Base-by-base conservation (phyloP, 2,797 vertebrate species). In the Xenops minutus region DNA sequence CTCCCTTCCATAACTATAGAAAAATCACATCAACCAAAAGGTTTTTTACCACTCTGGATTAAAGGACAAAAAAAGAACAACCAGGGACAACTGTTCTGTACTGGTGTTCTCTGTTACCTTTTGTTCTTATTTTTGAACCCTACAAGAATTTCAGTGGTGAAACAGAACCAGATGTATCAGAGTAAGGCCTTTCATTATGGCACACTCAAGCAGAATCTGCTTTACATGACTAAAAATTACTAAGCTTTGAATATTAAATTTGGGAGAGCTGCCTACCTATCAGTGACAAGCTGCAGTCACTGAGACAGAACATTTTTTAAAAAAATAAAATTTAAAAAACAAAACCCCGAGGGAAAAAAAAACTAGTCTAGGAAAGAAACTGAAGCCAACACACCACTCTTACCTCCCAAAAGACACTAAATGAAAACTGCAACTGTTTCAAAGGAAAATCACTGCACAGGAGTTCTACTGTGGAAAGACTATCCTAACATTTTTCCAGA, bases 141-240 rank as follows among this genome's bases (percentile, higher is more conserved):
- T 52, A 52, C 23, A 81, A 82, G 58, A 92, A 92, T 69, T 83
- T 78, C 79, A 88, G 41, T 32, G 59, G 29, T 26, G 71, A 79
- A 95, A 93, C 29, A 88, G 73, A 81, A 88, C 32, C 62, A 95
- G 66, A 94, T 93, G 68, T 55, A 86, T 89, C 58, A 73, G 34
- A 68, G 8, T 29, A 89, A 85, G 59, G 56, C 1, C 3, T 49
- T 82, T 81, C 34, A 43, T 81, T 88, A 83, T 93, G 94, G 69
- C 66, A 93, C 17, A 24, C 58, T 89, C 41, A 69, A 51, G n/a
- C 37, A 95, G 78, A 92, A 73, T 71, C 58, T 73, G 64, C 68
- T 83, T 87, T 88, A 84, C 26, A 76, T 75, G 88, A 85, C 72
- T 41, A 87, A 87, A 85, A 48, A 71, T 55, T 54, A 92, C 80